phyloP scores from a whole-genome alignment of 23 tunicate species.

The Ascidia mentula region DNA sequence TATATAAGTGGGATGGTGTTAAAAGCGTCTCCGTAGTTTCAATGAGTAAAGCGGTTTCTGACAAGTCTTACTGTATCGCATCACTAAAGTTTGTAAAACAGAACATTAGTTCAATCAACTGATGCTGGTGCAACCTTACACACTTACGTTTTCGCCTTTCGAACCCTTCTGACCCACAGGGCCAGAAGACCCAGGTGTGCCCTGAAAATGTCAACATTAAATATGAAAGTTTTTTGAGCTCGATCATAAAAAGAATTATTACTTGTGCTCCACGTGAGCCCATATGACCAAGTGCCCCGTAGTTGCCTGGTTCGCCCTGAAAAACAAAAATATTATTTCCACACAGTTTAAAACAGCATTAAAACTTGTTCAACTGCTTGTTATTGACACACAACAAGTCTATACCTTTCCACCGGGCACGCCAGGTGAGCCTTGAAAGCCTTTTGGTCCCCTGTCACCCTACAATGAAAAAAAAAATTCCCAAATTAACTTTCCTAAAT shows the following conservation, averaged over 20 bases:
- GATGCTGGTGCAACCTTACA: not conserved
- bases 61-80: too few relatives aligned
- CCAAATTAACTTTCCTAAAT: too few relatives aligned
- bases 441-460: slow-evolving; percentile 15
- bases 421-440: not conserved
- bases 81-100: too few relatives aligned
- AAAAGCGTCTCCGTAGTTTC: too few relatives aligned
- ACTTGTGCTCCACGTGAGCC: not conserved
- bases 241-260: not conserved
- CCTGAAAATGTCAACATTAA: not conserved
- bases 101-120: too few relatives aligned
- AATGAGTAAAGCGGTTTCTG: too few relatives aligned
- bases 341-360: too few relatives aligned
- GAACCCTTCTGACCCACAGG: slow-evolving; percentile 5
- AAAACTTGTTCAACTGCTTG: too few relatives aligned
- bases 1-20: too few relatives aligned
- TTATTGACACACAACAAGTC: not conserved
- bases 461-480: not conserved
- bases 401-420: slow-evolving; percentile 9
- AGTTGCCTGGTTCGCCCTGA: not conserved
- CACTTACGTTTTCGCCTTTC: not conserved
- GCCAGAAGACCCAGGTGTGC: not conserved
- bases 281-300: not conserved
- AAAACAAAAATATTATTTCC: too few relatives aligned
- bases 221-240: not conserved